A percentile compares a stretch with the other conserved stretches of the same genome.
phyloP scores from a whole-genome alignment of 2,797 vertebrate species.

The Prionace glauca region DNA sequence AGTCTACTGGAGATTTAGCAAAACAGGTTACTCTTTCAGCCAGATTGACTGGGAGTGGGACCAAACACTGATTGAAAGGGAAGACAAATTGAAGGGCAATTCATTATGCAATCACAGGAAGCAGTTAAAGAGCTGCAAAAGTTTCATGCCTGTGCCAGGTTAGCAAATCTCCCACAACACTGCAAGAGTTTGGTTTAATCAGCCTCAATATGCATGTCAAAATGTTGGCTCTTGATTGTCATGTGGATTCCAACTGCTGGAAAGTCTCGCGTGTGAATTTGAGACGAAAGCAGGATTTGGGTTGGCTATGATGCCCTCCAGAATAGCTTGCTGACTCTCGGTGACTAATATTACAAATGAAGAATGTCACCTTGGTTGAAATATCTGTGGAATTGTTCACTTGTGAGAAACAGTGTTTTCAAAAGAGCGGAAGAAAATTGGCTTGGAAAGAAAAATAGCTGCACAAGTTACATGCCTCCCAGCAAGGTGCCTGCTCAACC shows the following conservation, averaged over 20 bases:
- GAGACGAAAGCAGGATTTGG: not conserved
- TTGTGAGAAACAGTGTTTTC: not conserved
- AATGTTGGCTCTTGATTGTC: not conserved
- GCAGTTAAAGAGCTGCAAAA: not conserved
- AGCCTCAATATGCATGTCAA: not conserved
- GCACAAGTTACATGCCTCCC: not conserved
- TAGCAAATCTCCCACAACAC: not conserved
- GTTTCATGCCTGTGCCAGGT: not conserved
- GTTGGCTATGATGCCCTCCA: not conserved
- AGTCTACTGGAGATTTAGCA: not conserved
- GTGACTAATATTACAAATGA: not conserved
- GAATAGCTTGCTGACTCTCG: not conserved
- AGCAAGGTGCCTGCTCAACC: not conserved
- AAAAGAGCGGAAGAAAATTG: not conserved
- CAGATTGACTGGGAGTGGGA: not conserved
- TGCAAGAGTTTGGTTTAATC: not conserved
- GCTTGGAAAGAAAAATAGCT: not conserved
- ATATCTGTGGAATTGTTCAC: not conserved
- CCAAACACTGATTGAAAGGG: not conserved
- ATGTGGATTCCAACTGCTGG: not conserved
- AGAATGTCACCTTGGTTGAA: not conserved
- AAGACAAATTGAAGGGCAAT: not conserved
- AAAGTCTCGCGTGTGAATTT: not conserved
- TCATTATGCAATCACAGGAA: not conserved
- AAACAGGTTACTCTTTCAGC: not conserved